Conservation (phyloP, 1,140 invertebrate genomes). For the Tenebrio molitor region DNA sequence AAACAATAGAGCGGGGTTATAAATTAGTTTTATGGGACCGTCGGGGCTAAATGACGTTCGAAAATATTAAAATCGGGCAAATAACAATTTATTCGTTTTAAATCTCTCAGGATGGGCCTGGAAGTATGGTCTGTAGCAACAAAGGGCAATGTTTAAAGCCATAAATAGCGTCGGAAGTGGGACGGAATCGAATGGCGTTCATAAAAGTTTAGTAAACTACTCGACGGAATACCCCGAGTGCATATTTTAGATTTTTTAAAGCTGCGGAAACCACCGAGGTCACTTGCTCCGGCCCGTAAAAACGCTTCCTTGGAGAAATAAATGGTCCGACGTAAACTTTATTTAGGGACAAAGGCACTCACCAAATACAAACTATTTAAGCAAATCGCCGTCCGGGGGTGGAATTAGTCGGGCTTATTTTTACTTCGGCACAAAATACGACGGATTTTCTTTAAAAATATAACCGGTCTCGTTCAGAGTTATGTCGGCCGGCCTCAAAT, state of each 20-base stretch:
- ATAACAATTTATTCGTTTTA: conserved; percentile 33
- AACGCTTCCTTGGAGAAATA: conserved; percentile 47
- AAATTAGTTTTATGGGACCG: conserved; percentile 8
- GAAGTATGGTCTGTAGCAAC: conserved; percentile 5
- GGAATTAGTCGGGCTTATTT: conserved; percentile 9
- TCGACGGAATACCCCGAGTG: conserved; percentile 40
- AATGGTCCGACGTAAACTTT: conserved; percentile 45
- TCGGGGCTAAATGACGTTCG: conserved; percentile 4
- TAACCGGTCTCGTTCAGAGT: conserved; percentile 12
- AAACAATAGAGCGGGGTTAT: not conserved
- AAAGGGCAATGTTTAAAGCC: conserved; percentile 31
- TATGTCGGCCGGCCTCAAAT: not conserved
- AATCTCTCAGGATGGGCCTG: conserved; percentile 6
- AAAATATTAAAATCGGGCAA: conserved; percentile 30
- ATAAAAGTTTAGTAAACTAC: conserved; percentile 52
- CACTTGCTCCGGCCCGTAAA: conserved; percentile 46
- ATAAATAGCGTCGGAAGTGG: conserved; percentile 39
- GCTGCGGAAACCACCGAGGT: conserved; percentile 47
- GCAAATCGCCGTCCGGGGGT: conserved; percentile 40
- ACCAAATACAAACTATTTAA: conserved; percentile 48
- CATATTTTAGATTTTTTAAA: conserved; percentile 54
- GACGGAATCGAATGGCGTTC: conserved; percentile 43
- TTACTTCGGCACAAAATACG: not conserved
- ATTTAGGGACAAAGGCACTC: conserved; percentile 44
- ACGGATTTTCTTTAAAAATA: conserved; percentile 9